These are phyloP conservation scores for Isotomurus palustris DNA, from an alignment of 2,888 invertebrate genomes.

Conservation along the genomic window DNA sequence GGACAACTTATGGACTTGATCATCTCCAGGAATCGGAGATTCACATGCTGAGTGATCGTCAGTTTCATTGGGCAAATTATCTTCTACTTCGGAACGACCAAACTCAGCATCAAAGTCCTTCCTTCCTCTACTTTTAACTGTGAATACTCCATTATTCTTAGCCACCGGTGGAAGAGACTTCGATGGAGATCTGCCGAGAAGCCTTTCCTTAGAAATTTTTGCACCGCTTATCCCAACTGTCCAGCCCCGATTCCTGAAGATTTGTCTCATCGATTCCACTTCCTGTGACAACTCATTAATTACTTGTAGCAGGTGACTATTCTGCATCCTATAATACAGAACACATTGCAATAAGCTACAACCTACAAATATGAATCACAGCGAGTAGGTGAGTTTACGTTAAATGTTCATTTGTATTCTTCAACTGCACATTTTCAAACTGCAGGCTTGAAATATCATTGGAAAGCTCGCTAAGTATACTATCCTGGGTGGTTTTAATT, in stretches of 20 bases:
- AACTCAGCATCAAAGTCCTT: no score
- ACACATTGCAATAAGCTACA: not conserved
- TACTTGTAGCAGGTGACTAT: conserved; percentile 18
- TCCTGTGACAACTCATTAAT: conserved; percentile 23
- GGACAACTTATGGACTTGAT: not conserved
- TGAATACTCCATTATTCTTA: no score
- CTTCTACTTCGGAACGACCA: no score
- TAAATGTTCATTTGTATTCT: conserved; percentile 16
- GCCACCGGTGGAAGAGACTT: no score
- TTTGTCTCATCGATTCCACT: conserved; percentile 21
- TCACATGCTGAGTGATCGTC: no score
- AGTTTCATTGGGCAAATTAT: no score
- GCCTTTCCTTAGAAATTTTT: no score
- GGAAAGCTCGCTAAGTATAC: conserved; percentile 23
- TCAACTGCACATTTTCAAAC: conserved; percentile 25
- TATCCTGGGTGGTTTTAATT: conserved; percentile 34
- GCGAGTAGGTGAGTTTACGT: conserved; percentile 11
- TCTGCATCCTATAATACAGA: conserved; percentile 8
- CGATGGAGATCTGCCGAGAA: no score
- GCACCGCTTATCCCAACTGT: no score
- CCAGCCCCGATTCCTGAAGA: conserved; percentile 13
- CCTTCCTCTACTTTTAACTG: no score
- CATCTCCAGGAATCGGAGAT: no score
- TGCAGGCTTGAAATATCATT: conserved; percentile 21
- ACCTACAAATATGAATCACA: not conserved